Conservation (phyloP, 2,797 vertebrate genomes). For the Sebastes trivittatus region DNA sequence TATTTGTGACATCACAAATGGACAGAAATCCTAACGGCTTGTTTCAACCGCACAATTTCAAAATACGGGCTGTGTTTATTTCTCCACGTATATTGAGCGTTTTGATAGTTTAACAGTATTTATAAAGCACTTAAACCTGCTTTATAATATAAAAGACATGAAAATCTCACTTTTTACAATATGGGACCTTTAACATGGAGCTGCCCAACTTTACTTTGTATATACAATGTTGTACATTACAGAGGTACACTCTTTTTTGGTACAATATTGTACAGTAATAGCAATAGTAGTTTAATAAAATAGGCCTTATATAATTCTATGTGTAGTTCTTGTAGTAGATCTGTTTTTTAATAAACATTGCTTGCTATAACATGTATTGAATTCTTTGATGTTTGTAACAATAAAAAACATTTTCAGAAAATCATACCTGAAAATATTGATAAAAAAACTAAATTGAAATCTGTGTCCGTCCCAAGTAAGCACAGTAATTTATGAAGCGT, state of each 20-base stretch:
- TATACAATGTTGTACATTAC: slow-evolving; percentile 95
- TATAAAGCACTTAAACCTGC: too few species aligned
- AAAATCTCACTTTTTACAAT: too few species aligned
- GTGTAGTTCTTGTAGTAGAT: slow-evolving; percentile 87
- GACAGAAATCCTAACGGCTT: too few species aligned
- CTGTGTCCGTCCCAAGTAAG: background rate
- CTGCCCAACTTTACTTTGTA: slow-evolving; percentile 84
- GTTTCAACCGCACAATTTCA: too few species aligned
- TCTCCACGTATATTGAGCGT: too few species aligned
- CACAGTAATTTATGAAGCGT: background rate
- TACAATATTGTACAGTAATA: slow-evolving; percentile 89
- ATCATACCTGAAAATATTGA: background rate
- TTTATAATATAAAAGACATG: too few species aligned
- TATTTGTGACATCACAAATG: too few species aligned
- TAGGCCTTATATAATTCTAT: slow-evolving; percentile 87
- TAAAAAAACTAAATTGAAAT: too few species aligned
- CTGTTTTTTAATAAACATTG: slow-evolving; percentile 85
- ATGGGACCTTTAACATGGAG: too few species aligned
- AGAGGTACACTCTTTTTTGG: slow-evolving; percentile 89
- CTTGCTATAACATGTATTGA: slow-evolving; percentile 80
- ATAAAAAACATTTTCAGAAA: background rate
- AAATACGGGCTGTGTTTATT: too few species aligned
- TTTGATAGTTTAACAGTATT: too few species aligned
- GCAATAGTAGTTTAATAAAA: slow-evolving; percentile 88
- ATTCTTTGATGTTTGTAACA: slow-evolving; percentile 13